Evolutionary conservation across 1,140 invertebrate genomes (phyloP).

Genomic region (Araneus ventricosus): DNA sequence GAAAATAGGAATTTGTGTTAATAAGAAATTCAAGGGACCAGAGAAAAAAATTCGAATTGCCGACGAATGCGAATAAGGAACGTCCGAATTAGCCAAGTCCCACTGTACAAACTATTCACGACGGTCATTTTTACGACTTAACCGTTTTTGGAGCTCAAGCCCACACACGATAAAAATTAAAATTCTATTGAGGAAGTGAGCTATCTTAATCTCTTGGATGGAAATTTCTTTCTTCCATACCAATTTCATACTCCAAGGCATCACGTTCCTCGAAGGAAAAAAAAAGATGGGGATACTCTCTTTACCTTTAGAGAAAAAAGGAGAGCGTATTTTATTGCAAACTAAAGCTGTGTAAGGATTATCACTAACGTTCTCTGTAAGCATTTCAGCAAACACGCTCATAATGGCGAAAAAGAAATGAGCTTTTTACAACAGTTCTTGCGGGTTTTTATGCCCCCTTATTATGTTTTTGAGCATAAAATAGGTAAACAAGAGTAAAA

Average conservation of each 20-base stretch:
- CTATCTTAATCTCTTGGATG: not conserved
- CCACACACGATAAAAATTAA: not conserved
- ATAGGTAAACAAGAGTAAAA: constrained; percentile 22
- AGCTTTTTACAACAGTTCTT: constrained; percentile 31
- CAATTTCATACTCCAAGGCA: not conserved
- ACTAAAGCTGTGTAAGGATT: constrained; percentile 35
- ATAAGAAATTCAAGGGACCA: too few species aligned
- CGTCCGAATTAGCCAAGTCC: too few species aligned
- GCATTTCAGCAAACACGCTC: constrained; percentile 1
- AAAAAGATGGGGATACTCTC: not conserved
- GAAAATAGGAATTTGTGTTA: too few species aligned
- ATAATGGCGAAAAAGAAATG: not conserved
- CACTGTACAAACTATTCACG: too few species aligned
- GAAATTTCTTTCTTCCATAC: not conserved
- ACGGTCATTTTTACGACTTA: not conserved
- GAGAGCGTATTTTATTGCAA: not conserved
- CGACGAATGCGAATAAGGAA: too few species aligned
- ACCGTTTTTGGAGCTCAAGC: not conserved
- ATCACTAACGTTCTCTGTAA: constrained; percentile 29
- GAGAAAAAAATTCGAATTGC: too few species aligned
- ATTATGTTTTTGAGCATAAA: constrained; percentile 37
- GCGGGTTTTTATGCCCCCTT: constrained; percentile 4
- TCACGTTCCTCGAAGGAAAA: not conserved
- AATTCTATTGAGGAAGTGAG: not conserved
- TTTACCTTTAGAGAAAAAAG: not conserved